Percentiles rank a stretch among this genome's conserved stretches.
Conservation (phyloP, 2,113 vertebrate species). For the Laticauda colubrina region DNA sequence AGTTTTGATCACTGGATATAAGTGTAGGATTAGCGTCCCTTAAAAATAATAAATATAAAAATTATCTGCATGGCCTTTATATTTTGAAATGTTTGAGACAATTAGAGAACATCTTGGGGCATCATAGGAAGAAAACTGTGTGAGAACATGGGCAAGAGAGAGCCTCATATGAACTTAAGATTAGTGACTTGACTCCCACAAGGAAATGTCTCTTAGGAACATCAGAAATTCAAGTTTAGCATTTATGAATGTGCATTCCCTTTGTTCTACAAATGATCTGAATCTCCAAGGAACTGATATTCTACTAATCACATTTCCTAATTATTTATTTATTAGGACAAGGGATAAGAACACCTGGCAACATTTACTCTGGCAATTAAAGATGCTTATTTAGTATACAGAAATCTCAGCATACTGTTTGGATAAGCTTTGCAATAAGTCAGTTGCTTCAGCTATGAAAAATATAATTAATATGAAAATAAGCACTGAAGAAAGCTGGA, state of each 20-base stretch:
- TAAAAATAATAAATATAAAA: not conserved
- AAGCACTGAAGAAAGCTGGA: not conserved
- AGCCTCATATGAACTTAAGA: not conserved
- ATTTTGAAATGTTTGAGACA: not conserved
- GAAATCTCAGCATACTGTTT: not conserved
- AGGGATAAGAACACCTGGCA: constrained; percentile 28
- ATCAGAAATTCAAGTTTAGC: not conserved
- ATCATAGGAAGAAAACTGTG: not conserved
- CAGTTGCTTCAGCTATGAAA: not conserved
- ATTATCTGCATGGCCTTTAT: not conserved
- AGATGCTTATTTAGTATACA: not conserved
- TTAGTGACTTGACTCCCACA: not conserved
- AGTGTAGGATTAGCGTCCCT: not conserved
- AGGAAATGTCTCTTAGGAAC: not conserved
- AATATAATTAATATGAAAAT: not conserved
- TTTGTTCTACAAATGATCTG: not conserved
- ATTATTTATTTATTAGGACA: constrained; percentile 32
- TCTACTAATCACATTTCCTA: constrained; percentile 4
- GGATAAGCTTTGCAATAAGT: constrained; percentile 13
- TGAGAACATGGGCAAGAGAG: not conserved
- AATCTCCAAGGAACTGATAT: not conserved
- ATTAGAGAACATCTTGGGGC: not conserved
- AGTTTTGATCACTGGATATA: not conserved
- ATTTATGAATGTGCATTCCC: not conserved
- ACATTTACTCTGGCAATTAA: constrained; percentile 31